These are phyloP conservation scores for Harpalus rufipes DNA, from an alignment of 2,888 invertebrate genomes.

Conservation along the genomic window DNA sequence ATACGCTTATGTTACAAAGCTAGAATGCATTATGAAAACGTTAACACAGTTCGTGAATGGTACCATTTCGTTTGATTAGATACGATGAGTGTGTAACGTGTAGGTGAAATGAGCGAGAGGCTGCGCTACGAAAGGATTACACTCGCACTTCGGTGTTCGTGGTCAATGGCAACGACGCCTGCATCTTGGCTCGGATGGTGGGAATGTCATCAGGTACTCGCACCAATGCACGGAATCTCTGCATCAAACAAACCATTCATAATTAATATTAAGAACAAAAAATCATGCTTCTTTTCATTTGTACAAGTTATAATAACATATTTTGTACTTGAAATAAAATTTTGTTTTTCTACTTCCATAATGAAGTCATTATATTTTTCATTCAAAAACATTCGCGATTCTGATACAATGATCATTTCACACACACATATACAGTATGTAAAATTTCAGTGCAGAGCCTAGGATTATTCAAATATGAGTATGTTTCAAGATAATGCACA, in stretches of 20 bases:
- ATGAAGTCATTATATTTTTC: too few species aligned
- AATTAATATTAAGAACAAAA: background rate
- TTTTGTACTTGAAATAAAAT: too few species aligned
- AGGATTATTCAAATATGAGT: too few species aligned
- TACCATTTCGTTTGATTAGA: background rate
- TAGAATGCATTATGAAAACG: slow-evolving; percentile 24
- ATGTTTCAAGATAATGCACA: too few species aligned
- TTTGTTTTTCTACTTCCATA: too few species aligned
- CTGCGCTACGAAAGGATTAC: slow-evolving; percentile 5
- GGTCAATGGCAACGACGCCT: slow-evolving; percentile 70
- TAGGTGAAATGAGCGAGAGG: slow-evolving; percentile 16
- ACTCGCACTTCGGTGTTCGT: slow-evolving; percentile 35
- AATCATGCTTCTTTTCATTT: background rate
- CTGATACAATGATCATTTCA: too few species aligned
- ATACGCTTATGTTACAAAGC: slow-evolving; percentile 54
- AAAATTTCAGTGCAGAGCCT: too few species aligned
- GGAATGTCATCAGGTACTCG: slow-evolving; percentile 92
- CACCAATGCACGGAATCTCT: slow-evolving; percentile 92
- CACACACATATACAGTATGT: too few species aligned
- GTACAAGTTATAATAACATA: too few species aligned
- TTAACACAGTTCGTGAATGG: slow-evolving; percentile 39
- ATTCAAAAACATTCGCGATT: too few species aligned
- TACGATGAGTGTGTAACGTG: slow-evolving; percentile 24
- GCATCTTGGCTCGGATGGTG: slow-evolving; percentile 88
- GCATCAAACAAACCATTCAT: slow-evolving; percentile 73